Base-by-base conservation (phyloP, 2,888 invertebrate species). In the Aphodius sticticus region DNA sequence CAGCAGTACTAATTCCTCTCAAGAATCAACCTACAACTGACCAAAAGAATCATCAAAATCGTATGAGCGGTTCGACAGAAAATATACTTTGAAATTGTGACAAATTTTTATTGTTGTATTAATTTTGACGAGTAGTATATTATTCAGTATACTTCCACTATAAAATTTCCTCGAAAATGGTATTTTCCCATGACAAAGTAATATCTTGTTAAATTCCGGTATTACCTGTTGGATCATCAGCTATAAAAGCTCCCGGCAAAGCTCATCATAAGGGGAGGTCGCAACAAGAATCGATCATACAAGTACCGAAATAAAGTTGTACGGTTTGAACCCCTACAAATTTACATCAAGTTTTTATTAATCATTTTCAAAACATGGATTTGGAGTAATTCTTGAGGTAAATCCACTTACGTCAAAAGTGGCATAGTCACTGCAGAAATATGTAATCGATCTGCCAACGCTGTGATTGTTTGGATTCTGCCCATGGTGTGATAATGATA, bases 391-490 rank as follows among this genome's bases (percentile, higher is more conserved):
- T 53, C 53, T 9, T 53, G 53, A 53, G 53, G 6, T 53, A 53
- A 53, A 53, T 53, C 53, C 53, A 53, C 7, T 7, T 53, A 12
- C 53, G 53, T 53, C 53, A 53, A 53, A 53, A 53, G 12, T 9
- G 53, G 7, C 12, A 9, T 53, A 12, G 9, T 53, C 53, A 53
- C 53, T 53, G 3, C 53, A 53, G 53, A 53, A 53, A 53, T 53
- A 53, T 53, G 53, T 53, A 53, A 53, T 53, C 53, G 53, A 53
- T 53, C 53, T 53, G 53, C 53, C 53, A 53, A 53, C 53, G 53
- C 53, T 53, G 53, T 53, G 12, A 53, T 2, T 53, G 53, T 53
- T 53, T 12, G 12, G 53, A 53, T 53, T 53, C 53, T 53, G 12
- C 53, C 12, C 6, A 53, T 3, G 53, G 53, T 53, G 53, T 53